Conservation (phyloP, 2,888 invertebrate genomes). For the Didymodactylos carnosus region DNA sequence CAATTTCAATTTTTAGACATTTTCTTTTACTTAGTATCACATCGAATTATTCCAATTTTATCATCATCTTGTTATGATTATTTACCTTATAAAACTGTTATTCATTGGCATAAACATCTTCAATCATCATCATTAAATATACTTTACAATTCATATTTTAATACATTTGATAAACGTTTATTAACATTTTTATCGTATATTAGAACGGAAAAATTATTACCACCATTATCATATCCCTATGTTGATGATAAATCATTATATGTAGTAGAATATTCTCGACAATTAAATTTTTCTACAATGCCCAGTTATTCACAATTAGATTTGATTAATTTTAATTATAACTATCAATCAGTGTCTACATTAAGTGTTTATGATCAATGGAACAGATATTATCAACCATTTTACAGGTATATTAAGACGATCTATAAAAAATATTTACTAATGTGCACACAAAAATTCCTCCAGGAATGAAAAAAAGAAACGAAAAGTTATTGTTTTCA, state of each 20-base stretch:
- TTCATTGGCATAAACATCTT: neutral
- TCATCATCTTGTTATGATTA: neutral
- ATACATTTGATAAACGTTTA: neutral
- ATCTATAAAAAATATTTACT: neutral
- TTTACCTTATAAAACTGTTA: neutral
- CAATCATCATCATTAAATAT: neutral
- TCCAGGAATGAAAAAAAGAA: too few relatives aligned
- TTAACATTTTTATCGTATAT: neutral
- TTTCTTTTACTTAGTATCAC: neutral
- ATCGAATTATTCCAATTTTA: neutral
- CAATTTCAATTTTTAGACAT: neutral
- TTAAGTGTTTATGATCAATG: neutral
- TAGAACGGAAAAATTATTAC: neutral
- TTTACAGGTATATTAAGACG: too few relatives aligned
- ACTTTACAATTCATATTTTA: neutral
- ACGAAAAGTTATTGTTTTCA: too few relatives aligned
- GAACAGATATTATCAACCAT: neutral
- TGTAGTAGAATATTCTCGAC: neutral
- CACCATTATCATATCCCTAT: neutral
- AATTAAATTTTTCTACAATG: neutral
- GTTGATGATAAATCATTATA: neutral
- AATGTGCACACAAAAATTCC: too few relatives aligned
- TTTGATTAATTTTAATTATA: neutral
- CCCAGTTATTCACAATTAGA: neutral
- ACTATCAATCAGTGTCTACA: too few relatives aligned